These are phyloP conservation scores for Bathynomus jamesi DNA, from an alignment of 1,140 invertebrate species.

Conservation along the genomic window DNA sequence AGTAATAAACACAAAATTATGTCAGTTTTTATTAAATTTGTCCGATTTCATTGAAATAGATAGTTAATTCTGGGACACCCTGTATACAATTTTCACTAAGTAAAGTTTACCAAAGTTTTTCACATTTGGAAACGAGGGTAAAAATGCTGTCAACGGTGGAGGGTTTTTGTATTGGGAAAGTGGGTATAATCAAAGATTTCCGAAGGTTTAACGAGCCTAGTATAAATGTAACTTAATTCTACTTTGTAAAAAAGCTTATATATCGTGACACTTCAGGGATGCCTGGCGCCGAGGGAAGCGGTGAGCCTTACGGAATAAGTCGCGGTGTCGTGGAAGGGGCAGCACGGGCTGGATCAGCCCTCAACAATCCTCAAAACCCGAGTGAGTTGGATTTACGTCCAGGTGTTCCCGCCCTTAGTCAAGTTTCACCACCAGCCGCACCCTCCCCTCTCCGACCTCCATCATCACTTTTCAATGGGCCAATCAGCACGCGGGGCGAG, in stretches of 20 bases:
- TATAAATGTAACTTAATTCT: neutral
- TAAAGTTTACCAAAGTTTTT: too few species aligned
- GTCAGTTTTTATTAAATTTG: too few species aligned
- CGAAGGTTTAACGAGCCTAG: too few species aligned
- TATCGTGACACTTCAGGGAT: neutral
- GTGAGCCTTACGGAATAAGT: slow-evolving; percentile 14
- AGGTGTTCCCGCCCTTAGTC: slow-evolving; percentile 10
- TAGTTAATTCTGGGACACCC: too few species aligned
- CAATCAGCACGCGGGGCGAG: neutral
- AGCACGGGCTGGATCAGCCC: slow-evolving; percentile 7
- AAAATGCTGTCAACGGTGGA: neutral
- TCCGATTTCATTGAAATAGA: too few species aligned
- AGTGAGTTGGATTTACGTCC: slow-evolving; percentile 10
- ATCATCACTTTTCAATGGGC: too few species aligned
- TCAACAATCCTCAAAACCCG: neutral
- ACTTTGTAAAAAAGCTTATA: neutral
- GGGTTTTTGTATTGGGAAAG: neutral
- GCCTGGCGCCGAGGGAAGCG: slow-evolving; percentile 10
- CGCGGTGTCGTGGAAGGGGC: slow-evolving; percentile 14
- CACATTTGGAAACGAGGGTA: neutral
- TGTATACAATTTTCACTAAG: too few species aligned
- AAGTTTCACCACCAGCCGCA: slow-evolving; percentile 7
- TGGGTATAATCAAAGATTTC: neutral
- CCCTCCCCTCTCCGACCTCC: neutral
- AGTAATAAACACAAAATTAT: too few species aligned